Evolutionary conservation across 1,140 invertebrate genomes (phyloP), one percentile per base, ranked within the genome.

Genomic region (Cydia amplana): DNA sequence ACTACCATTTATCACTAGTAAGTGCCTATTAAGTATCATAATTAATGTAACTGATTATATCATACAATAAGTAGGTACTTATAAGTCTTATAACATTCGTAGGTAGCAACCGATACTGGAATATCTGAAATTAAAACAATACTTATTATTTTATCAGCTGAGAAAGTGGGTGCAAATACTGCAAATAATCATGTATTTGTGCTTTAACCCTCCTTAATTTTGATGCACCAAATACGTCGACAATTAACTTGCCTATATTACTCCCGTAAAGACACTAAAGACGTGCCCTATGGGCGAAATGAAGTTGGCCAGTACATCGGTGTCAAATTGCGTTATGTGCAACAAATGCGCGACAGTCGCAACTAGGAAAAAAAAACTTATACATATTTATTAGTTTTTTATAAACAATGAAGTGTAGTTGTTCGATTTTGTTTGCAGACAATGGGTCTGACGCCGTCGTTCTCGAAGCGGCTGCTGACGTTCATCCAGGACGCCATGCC

Each of bases 401-500:
- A 1, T 25, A 25, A 25, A 25, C 4, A 28, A 28, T 4, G 28
- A 16, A 70, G 14, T 64, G 14, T 4, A 72, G 6, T 67, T 43
- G 1, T 46, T 64, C 63, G 72, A 20, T 78, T 23, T 23, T 78
- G 16, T 79, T 85, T 84, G 4, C 86, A 93, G 93, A 95, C 95
- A 1, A 94, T 94, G 91, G 95, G 94, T 1, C 87, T 97, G n/a
- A 94, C 95, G 1, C 96, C 96, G 23, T 87, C 94, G 1, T 97
- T 97, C 85, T 96, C 96, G 25, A 95, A 95, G 90, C 94, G 95
- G 75, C 94, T 97, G 23, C 94, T 97, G 63, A 94, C 94, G 18
- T 97, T 97, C 88, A 96, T 97, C 75, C 97, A 97, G 87, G 97
- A 98, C 78, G 97, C 97, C 2, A 97, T 98, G 95, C 97, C 97